Evolutionary conservation across 2,797 vertebrate genomes (phyloP).

Genomic region (Alca torda): DNA sequence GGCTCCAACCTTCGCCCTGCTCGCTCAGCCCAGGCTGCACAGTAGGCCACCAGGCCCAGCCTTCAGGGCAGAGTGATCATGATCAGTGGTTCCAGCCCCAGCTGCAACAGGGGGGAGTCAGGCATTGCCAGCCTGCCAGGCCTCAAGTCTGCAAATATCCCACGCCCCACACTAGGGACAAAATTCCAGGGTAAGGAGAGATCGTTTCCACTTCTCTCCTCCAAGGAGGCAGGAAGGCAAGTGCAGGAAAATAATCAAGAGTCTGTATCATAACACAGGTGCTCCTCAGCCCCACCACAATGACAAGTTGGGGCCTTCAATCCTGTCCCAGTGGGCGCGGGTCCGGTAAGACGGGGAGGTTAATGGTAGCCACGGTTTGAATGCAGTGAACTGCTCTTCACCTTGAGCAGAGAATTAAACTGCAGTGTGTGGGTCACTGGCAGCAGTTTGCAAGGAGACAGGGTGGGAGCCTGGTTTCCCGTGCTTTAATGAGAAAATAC

Average conservation of each 20-base stretch:
- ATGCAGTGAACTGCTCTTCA: not conserved
- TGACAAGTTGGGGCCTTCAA: accelerated
- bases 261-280: not conserved
- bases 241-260: not conserved
- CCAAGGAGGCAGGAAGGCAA: not conserved
- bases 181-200: not conserved
- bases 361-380: not conserved
- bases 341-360: accelerated
- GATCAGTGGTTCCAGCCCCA: not conserved
- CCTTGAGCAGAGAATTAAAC: not conserved
- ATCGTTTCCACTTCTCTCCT: not conserved
- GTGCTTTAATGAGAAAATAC: not conserved
- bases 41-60: not conserved
- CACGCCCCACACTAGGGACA: accelerated
- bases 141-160: not conserved
- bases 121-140: not conserved
- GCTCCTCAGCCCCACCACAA: not conserved
- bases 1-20: not conserved
- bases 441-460: not conserved
- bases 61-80: not conserved
- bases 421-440: not conserved
- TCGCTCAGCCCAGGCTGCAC: not conserved
- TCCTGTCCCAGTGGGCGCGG: not conserved
- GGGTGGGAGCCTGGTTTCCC: not conserved
- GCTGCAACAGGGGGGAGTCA: accelerated